Percentiles rank a stretch among this genome's conserved stretches.
Conservation (phyloP, 1,140 invertebrate genomes). For the Drosophila rhopaloa region DNA sequence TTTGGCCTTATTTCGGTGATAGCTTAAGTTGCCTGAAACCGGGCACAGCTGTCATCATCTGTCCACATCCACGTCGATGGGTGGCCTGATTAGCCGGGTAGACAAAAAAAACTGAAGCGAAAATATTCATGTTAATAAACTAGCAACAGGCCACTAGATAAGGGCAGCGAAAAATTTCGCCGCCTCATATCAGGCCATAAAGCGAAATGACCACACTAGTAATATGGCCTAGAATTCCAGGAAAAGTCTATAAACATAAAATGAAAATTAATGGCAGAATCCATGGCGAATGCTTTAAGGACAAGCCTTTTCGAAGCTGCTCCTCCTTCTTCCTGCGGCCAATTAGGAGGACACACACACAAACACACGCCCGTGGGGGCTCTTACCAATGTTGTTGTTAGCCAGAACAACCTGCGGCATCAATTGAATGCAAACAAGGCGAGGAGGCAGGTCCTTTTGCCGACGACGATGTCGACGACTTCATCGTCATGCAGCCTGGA, state of each 20-base stretch:
- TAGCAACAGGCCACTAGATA: conserved; percentile 47
- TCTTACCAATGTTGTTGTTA: conserved; percentile 32
- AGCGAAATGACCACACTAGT: conserved; percentile 34
- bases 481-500: conserved; percentile 48
- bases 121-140: conserved; percentile 73
- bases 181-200: conserved; percentile 41
- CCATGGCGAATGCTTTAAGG: conserved; percentile 15
- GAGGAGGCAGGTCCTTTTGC: conserved; percentile 16
- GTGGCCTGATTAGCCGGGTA: conserved; percentile 56
- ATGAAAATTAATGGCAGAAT: conserved; percentile 49
- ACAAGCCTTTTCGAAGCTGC: not conserved
- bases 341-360: conserved; percentile 42
- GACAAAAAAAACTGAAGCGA: conserved; percentile 45
- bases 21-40: conserved; percentile 71
- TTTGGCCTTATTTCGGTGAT: conserved; percentile 44
- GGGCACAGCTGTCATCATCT: conserved; percentile 66
- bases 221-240: conserved; percentile 32
- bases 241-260: conserved; percentile 31
- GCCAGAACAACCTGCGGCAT: conserved; percentile 39
- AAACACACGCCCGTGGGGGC: conserved; percentile 28
- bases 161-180: conserved; percentile 9
- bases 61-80: conserved; percentile 1
- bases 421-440: conserved; percentile 68
- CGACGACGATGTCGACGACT: conserved; percentile 43
- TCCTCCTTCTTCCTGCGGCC: conserved; percentile 20